phyloP scores from a whole-genome alignment of 2,113 vertebrate genomes.

The Cynoglossus semilaevis region DNA sequence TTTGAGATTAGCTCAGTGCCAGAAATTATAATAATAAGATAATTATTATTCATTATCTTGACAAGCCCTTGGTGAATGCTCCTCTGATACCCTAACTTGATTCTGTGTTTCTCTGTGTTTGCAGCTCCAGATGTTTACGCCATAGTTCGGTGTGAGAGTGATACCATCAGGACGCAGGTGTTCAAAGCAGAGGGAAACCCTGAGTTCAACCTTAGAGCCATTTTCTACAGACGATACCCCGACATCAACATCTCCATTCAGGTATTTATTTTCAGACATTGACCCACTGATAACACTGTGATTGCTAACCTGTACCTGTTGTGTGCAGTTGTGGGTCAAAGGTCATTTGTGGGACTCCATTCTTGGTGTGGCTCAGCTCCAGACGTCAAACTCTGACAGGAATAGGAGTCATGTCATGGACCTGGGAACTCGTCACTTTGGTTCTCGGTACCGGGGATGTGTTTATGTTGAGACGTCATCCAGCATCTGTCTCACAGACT shows the following conservation, averaged over 20 bases:
- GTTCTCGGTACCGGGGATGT: constrained; percentile 32
- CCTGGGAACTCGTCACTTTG: constrained; percentile 51
- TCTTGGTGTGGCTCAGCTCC: constrained; percentile 68
- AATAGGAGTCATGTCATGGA: constrained; percentile 67
- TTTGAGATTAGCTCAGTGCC: too few relatives aligned
- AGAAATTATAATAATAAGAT: too few relatives aligned
- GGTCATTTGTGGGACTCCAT: constrained; percentile 73
- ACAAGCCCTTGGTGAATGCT: too few relatives aligned
- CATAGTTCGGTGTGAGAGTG: constrained; percentile 72
- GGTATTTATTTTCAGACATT: constrained; percentile 31
- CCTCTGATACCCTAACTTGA: too few relatives aligned
- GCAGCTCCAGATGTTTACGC: constrained; percentile 77
- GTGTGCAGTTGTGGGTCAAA: constrained; percentile 72
- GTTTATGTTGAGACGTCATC: constrained; percentile 76
- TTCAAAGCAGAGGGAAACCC: constrained; percentile 71
- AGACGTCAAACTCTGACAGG: constrained; percentile 63
- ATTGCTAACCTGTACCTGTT: background rate
- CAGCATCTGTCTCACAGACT: constrained; percentile 73
- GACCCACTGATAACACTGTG: too few relatives aligned
- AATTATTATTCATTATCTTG: too few relatives aligned
- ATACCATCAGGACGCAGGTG: constrained; percentile 66
- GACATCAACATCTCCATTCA: constrained; percentile 68
- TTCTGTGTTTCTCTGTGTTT: background rate
- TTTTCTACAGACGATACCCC: constrained; percentile 79
- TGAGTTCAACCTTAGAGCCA: constrained; percentile 76